Conservation (phyloP, 2,113 vertebrate species). For the Rhynchomys soricoides region DNA sequence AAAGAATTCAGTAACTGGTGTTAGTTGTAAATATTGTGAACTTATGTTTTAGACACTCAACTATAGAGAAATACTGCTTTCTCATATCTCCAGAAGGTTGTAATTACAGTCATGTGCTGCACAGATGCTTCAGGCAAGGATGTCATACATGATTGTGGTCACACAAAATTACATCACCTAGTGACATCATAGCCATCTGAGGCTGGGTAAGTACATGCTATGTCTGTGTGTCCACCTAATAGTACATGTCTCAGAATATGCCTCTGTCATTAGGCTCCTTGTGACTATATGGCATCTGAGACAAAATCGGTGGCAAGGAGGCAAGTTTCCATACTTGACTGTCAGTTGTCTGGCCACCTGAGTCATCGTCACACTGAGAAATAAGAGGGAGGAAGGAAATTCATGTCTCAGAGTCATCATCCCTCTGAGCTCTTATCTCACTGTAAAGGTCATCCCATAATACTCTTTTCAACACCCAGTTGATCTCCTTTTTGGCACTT, state of each 20-base stretch:
- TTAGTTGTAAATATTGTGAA: neutral
- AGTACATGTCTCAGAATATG: neutral
- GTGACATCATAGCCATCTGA: neutral
- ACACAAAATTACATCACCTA: neutral
- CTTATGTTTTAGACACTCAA: conserved; percentile 3
- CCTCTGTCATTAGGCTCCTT: neutral
- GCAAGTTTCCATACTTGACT: neutral
- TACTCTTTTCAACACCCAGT: neutral
- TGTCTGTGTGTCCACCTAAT: neutral
- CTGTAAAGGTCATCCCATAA: conserved; percentile 1
- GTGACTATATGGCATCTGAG: neutral
- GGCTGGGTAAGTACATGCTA: neutral
- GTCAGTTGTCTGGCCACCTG: conserved; percentile 4
- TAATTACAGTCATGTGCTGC: neutral
- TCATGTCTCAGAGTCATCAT: neutral
- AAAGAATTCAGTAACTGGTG: neutral
- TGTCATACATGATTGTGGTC: neutral
- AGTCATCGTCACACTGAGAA: neutral
- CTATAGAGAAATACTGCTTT: neutral
- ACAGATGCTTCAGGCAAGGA: neutral
- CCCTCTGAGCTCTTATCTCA: neutral
- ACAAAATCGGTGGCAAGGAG: conserved; percentile 25
- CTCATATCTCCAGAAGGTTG: neutral
- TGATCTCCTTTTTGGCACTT: conserved; percentile 1
- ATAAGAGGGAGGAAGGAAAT: neutral